Evolutionary conservation across 2,888 invertebrate species (phyloP).

Genomic region (Rhodophaea formosa): DNA sequence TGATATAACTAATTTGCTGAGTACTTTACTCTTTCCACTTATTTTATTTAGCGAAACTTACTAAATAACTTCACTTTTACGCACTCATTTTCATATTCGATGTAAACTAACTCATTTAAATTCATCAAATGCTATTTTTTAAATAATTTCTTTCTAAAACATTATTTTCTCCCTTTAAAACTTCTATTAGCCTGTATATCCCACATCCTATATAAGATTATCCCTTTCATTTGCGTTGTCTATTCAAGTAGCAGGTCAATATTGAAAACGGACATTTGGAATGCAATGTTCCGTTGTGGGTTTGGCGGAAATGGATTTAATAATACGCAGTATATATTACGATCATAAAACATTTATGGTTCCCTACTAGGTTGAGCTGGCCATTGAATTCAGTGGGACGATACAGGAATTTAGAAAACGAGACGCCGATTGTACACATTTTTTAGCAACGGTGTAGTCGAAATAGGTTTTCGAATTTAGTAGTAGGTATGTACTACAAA

Average conservation of each 20-base stretch:
- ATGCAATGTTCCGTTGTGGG: slow-evolving; percentile 5
- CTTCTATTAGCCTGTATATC: too few species aligned
- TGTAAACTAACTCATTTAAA: too few species aligned
- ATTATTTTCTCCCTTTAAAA: too few species aligned
- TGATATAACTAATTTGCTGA: too few species aligned
- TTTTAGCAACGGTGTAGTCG: background rate
- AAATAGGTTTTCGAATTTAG: background rate
- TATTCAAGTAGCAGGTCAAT: background rate
- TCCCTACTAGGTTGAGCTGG: background rate
- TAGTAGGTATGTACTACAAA: background rate
- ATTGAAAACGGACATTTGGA: background rate
- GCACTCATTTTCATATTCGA: too few species aligned
- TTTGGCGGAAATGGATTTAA: slow-evolving; percentile 11
- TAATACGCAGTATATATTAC: slow-evolving; percentile 5
- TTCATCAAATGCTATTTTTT: too few species aligned
- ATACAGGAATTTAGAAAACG: slow-evolving; percentile 11
- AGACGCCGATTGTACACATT: background rate
- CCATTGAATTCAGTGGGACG: slow-evolving; percentile 8
- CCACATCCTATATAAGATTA: too few species aligned
- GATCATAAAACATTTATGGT: slow-evolving; percentile 13
- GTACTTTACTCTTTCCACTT: too few species aligned
- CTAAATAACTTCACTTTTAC: too few species aligned
- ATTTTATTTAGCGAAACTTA: too few species aligned
- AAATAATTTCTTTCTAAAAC: too few species aligned
- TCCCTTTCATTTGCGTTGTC: background rate